Conservation (phyloP, 2,888 invertebrate genomes). For the Patella pellucida region DNA sequence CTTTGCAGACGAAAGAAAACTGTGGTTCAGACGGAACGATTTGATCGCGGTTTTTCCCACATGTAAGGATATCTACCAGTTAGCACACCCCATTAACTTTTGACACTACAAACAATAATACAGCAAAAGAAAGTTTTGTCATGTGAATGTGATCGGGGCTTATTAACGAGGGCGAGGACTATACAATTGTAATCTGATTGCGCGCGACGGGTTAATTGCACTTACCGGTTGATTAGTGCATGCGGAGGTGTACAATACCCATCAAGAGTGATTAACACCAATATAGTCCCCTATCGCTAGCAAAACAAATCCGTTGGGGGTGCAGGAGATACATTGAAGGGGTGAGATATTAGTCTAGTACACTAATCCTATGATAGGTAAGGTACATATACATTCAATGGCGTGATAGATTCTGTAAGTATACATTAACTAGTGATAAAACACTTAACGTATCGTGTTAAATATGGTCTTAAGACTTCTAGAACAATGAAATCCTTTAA, state of each 20-base stretch:
- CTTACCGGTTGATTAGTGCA: conserved; percentile 12
- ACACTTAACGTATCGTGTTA: neutral
- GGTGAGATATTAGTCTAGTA: conserved; percentile 10
- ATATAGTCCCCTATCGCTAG: conserved; percentile 22
- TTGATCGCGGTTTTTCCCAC: conserved; percentile 3
- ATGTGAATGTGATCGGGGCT: conserved; percentile 5
- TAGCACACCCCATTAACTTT: conserved; percentile 9
- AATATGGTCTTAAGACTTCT: neutral
- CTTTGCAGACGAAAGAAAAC: neutral
- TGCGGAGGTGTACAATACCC: neutral
- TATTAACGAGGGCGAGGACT: neutral
- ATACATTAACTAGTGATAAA: conserved; percentile 10
- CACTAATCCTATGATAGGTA: conserved; percentile 9
- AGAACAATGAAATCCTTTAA: conserved; percentile 6
- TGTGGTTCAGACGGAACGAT: neutral
- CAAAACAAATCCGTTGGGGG: conserved; percentile 16
- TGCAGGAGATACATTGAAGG: neutral
- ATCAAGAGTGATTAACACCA: conserved; percentile 21
- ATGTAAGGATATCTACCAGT: conserved; percentile 2
- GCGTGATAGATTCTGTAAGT: conserved; percentile 2
- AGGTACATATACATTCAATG: conserved; percentile 5
- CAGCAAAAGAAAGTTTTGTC: conserved; percentile 9
- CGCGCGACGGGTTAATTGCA: conserved; percentile 25
- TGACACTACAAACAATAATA: conserved; percentile 11
- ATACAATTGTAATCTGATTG: conserved; percentile 14